Conservation (phyloP, 2,113 vertebrate genomes). For the Xyrauchen texanus region DNA sequence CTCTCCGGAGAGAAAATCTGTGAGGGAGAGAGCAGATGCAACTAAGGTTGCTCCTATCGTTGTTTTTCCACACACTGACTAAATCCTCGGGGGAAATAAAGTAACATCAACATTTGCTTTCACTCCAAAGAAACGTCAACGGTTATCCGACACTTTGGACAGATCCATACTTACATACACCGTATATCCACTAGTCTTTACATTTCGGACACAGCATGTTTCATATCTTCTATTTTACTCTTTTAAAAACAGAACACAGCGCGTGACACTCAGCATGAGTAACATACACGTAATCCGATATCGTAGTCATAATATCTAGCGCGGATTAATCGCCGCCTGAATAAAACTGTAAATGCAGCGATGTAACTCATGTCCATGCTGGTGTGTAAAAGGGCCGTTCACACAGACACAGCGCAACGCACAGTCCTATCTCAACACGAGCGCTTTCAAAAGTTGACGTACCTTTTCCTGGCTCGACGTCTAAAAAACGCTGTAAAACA, state of each 20-base stretch:
- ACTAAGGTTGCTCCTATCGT: not conserved
- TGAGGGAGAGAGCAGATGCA: slow-evolving; percentile 7
- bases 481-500: no score
- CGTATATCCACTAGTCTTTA: not conserved
- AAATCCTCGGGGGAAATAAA: slow-evolving; percentile 40
- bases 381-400: not conserved
- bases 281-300: not conserved
- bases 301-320: not conserved
- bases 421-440: no score
- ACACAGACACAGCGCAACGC: no score
- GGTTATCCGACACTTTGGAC: not conserved
- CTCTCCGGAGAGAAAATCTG: slow-evolving; percentile 7
- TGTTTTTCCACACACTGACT: not conserved
- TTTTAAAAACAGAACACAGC: not conserved
- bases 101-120: slow-evolving; percentile 42
- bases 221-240: not conserved
- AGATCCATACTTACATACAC: not conserved
- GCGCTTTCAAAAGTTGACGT: no score
- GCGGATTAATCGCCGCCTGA: not conserved
- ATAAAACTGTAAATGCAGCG: not conserved
- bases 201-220: not conserved
- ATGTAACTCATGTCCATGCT: not conserved
- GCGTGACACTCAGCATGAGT: not conserved
- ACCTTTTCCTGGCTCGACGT: no score
- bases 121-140: slow-evolving; percentile 17